Evolutionary conservation across 2,797 vertebrate species (phyloP).

Genomic region (Toxotes lorentzi): DNA sequence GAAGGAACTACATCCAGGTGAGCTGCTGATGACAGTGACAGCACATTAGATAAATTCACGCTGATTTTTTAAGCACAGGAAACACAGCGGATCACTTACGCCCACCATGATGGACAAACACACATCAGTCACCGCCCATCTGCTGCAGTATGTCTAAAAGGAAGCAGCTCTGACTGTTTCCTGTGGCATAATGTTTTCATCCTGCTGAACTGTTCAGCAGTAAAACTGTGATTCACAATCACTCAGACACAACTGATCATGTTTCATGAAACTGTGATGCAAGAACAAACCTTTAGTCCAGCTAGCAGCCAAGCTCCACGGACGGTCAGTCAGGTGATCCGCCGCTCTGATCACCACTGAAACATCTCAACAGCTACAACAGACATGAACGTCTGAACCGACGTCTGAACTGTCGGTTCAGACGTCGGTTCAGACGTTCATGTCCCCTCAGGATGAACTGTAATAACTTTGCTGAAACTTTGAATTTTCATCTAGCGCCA

Average conservation of each 20-base stretch:
- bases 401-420: too few relatives aligned
- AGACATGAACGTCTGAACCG: too few relatives aligned
- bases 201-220: not conserved
- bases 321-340: too few relatives aligned
- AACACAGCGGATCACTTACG: not conserved
- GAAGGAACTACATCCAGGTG: not conserved
- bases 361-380: too few relatives aligned
- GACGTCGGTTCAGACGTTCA: too few relatives aligned
- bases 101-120: not conserved
- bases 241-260: not conserved
- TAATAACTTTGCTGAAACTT: too few relatives aligned
- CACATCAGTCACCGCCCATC: not conserved
- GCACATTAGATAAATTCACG: too few relatives aligned
- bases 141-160: not conserved
- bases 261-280: not conserved
- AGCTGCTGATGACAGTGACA: not conserved
- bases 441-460: too few relatives aligned
- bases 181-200: slow-evolving; percentile 12
- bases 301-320: too few relatives aligned
- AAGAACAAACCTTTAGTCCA: not conserved
- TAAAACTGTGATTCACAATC: not conserved
- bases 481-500: too few relatives aligned
- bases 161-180: slow-evolving; percentile 6
- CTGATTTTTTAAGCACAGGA: not conserved
- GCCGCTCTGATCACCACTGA: too few relatives aligned